phyloP scores from a whole-genome alignment of 2,888 invertebrate genomes.

The Yponomeuta plumbellus region DNA sequence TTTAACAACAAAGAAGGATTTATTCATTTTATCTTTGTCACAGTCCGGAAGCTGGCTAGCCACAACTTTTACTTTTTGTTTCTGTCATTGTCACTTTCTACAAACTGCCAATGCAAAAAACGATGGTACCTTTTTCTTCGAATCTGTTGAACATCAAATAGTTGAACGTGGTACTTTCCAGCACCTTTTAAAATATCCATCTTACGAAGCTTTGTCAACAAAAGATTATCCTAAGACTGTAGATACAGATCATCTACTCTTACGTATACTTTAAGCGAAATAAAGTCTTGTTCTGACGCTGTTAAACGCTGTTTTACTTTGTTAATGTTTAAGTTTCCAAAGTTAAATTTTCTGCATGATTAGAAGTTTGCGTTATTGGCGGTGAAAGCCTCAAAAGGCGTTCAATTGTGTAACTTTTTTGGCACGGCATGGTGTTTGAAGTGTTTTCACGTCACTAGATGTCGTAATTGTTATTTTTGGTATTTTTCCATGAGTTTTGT shows the following conservation, averaged over 20 bases:
- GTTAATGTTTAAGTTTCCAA: neutral
- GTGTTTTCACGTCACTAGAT: slow-evolving; percentile 52
- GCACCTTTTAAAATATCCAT: slow-evolving; percentile 31
- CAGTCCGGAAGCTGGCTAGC: slow-evolving; percentile 14
- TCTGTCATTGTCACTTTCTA: slow-evolving; percentile 46
- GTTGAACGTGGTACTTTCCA: slow-evolving; percentile 38
- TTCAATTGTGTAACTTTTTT: slow-evolving; percentile 59
- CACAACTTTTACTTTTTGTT: slow-evolving; percentile 11
- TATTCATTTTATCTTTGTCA: neutral
- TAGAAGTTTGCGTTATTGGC: slow-evolving; percentile 41
- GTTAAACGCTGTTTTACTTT: slow-evolving; percentile 12
- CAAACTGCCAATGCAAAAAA: slow-evolving; percentile 20
- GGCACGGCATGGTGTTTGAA: slow-evolving; percentile 39
- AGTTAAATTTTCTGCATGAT: slow-evolving; percentile 41
- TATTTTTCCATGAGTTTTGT: slow-evolving; percentile 25
- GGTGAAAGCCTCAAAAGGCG: slow-evolving; percentile 58
- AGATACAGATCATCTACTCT: slow-evolving; percentile 25
- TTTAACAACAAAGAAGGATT: neutral
- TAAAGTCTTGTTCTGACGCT: neutral
- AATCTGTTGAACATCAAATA: no score
- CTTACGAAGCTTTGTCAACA: slow-evolving; percentile 58
- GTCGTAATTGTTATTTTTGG: slow-evolving; percentile 1
- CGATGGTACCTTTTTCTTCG: slow-evolving; percentile 38
- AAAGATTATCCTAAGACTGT: slow-evolving; percentile 62
- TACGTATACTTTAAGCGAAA: neutral